Conservation (phyloP, 2,888 invertebrate species). For the Subacronicta megacephala region DNA sequence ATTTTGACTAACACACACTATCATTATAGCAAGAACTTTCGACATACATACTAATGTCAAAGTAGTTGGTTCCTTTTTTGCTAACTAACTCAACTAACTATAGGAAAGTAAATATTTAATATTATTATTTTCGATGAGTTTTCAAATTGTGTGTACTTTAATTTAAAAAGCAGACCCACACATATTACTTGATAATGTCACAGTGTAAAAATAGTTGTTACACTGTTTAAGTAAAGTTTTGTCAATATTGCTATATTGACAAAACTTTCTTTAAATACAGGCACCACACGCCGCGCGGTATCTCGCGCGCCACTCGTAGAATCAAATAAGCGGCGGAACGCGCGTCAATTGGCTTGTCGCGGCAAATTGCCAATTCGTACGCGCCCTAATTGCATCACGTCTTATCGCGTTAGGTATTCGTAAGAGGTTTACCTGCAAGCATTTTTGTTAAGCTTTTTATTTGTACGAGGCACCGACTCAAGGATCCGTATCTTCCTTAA, state of each 20-base stretch:
- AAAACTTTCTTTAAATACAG: constrained; percentile 4
- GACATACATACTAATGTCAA: too few relatives aligned
- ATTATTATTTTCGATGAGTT: too few relatives aligned
- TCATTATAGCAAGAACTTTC: not conserved
- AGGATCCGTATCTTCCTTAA: constrained; percentile 38
- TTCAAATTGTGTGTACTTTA: too few relatives aligned
- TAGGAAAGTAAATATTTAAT: too few relatives aligned
- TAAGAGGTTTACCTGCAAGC: constrained; percentile 49
- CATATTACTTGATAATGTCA: too few relatives aligned
- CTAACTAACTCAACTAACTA: too few relatives aligned
- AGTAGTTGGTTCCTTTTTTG: not conserved
- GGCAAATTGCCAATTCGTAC: constrained; percentile 77
- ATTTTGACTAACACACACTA: constrained; percentile 5
- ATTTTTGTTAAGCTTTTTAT: constrained; percentile 54
- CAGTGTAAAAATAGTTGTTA: too few relatives aligned
- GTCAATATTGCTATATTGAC: too few relatives aligned
- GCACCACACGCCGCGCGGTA: not conserved
- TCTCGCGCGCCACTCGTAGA: constrained; percentile 32
- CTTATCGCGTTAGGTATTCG: constrained; percentile 49
- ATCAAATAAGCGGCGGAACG: constrained; percentile 58
- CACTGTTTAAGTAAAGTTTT: too few relatives aligned
- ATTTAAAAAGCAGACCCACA: not conserved
- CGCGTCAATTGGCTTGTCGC: constrained; percentile 68
- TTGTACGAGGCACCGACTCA: constrained; percentile 36
- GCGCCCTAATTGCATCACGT: constrained; percentile 65